A percentile compares a stretch with the other conserved stretches of the same genome.
These are phyloP conservation scores for Mythimna pallens DNA, from an alignment of 2,888 invertebrate genomes.

Conservation along the genomic window DNA sequence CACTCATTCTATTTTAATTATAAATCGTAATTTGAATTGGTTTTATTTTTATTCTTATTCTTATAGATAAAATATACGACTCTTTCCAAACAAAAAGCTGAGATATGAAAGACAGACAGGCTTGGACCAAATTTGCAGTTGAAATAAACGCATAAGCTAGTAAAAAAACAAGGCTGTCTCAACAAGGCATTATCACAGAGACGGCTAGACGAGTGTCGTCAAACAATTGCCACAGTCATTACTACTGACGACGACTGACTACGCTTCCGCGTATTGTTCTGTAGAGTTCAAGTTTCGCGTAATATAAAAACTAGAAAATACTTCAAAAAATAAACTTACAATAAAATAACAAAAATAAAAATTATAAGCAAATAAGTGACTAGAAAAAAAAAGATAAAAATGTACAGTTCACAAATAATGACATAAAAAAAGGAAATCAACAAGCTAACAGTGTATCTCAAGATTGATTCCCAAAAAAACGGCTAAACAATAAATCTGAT, in stretches of 20 bases:
- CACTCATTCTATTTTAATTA: slow-evolving; percentile 27
- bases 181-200: slow-evolving; percentile 71
- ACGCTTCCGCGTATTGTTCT: slow-evolving; percentile 79
- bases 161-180: slow-evolving; percentile 65
- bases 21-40: slow-evolving; percentile 11
- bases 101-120: slow-evolving; percentile 9
- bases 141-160: slow-evolving; percentile 56
- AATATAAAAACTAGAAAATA: slow-evolving; percentile 58
- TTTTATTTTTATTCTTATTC: slow-evolving; percentile 25
- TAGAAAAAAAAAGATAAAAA: neutral
- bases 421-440: neutral
- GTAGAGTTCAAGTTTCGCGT: slow-evolving; percentile 68
- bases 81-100: slow-evolving; percentile 25
- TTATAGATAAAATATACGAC: slow-evolving; percentile 11
- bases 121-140: slow-evolving; percentile 24
- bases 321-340: slow-evolving; percentile 1
- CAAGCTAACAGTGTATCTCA: neutral
- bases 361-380: neutral
- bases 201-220: slow-evolving; percentile 78
- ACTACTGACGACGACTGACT: slow-evolving; percentile 52
- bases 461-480: slow-evolving; percentile 23
- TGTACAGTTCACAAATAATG: neutral
- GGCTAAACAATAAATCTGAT: slow-evolving; percentile 47
- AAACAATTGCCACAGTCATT: slow-evolving; percentile 76
- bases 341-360: slow-evolving; percentile 1